These are phyloP conservation scores for Melanogrammus aeglefinus DNA, from an alignment of 2,797 vertebrate species.

Conservation along the genomic window DNA sequence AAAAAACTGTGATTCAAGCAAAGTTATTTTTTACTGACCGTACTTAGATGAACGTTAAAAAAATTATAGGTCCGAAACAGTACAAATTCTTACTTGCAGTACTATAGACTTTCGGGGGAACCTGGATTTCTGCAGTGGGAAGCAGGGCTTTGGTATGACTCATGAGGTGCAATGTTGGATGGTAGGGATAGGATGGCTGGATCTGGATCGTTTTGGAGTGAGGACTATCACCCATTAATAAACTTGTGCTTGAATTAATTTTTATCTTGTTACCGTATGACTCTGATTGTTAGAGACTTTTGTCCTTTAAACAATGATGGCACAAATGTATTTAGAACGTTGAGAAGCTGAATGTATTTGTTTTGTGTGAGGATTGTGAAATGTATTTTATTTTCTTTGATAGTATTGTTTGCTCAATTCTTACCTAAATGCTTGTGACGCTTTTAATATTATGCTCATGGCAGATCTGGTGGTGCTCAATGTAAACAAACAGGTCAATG, in stretches of 20 bases:
- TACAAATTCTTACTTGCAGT: not conserved
- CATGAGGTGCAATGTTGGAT: not conserved
- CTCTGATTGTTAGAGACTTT: not conserved
- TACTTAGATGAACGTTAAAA: not conserved
- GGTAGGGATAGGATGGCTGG: not conserved
- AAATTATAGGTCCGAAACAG: not conserved
- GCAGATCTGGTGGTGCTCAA: not conserved
- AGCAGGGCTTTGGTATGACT: not conserved
- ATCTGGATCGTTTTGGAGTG: not conserved
- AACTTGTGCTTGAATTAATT: not conserved
- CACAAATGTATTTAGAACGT: not conserved
- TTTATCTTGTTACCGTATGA: not conserved
- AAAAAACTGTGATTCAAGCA: not conserved
- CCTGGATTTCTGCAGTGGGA: not conserved
- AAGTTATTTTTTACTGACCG: not conserved
- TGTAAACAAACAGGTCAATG: not conserved
- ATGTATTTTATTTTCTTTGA: not conserved
- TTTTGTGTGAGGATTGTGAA: not conserved
- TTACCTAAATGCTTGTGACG: not conserved
- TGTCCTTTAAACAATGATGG: conserved; percentile 3
- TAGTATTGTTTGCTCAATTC: not conserved
- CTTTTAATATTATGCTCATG: not conserved
- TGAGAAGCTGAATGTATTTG: not conserved
- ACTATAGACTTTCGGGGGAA: not conserved
- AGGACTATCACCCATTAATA: not conserved